A percentile compares a stretch with the other conserved stretches of the same genome.
Evolutionary conservation across 1,140 invertebrate genomes (phyloP).

Genomic region (Manduca sexta): DNA sequence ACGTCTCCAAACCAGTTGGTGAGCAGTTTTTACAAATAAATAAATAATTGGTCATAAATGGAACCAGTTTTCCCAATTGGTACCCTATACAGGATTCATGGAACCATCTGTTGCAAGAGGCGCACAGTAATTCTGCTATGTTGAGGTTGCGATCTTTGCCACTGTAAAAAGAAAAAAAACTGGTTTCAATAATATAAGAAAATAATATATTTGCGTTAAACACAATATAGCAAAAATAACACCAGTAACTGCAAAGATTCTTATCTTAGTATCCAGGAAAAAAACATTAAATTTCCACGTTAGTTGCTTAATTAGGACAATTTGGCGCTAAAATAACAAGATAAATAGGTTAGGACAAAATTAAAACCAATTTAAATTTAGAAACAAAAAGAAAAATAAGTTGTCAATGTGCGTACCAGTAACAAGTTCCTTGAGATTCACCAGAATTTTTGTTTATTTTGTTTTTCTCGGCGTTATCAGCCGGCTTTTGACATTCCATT

Average conservation of each 20-base stretch:
- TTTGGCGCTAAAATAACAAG: constrained; percentile 1
- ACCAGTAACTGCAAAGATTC: not conserved
- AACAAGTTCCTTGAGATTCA: constrained; percentile 52
- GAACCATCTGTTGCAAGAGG: constrained; percentile 92
- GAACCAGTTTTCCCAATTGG: constrained; percentile 92
- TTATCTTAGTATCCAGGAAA: not conserved
- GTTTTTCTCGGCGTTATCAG: constrained; percentile 48
- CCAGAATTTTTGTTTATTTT: constrained; percentile 42
- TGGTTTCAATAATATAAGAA: constrained; percentile 1
- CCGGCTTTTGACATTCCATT: constrained; percentile 56
- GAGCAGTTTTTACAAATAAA: constrained; percentile 98
- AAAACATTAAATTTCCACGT: too few species aligned
- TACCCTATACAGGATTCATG: constrained; percentile 94
- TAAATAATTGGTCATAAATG: constrained; percentile 97
- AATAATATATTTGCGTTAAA: too few species aligned
- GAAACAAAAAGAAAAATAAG: not conserved
- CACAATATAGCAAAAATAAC: too few species aligned
- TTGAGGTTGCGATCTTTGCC: constrained; percentile 94
- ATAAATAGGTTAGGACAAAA: constrained; percentile 8
- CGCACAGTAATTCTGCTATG: constrained; percentile 91
- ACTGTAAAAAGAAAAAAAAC: constrained; percentile 73
- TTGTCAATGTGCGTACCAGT: constrained; percentile 39
- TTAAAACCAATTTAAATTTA: constrained; percentile 1
- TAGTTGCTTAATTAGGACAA: too few species aligned
- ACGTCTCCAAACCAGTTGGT: constrained; percentile 89